Evolutionary conservation across 2,113 vertebrate species (phyloP).

Genomic region (Lichenostomus cassidix): DNA sequence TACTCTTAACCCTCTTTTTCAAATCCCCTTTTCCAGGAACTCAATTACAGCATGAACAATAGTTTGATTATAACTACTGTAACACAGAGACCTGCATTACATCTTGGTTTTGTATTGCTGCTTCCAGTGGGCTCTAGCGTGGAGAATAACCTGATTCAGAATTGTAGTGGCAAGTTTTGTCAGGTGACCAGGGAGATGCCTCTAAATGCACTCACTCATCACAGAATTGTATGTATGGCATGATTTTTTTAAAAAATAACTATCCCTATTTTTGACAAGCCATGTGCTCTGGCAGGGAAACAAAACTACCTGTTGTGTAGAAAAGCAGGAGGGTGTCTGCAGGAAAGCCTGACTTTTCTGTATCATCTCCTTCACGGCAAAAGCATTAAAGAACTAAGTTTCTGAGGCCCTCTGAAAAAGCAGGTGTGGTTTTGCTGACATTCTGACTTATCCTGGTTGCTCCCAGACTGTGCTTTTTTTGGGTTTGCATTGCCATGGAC

Average conservation of each 20-base stretch:
- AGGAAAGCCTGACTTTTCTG: background rate
- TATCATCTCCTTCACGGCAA: background rate
- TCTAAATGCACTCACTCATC: background rate
- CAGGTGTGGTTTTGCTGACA: background rate
- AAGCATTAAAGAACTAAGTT: background rate
- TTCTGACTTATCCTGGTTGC: background rate
- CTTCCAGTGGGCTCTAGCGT: background rate
- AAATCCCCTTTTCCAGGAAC: constrained; percentile 71
- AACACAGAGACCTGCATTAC: background rate
- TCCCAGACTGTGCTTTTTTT: background rate
- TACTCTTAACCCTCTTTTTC: constrained; percentile 63
- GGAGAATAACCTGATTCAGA: background rate
- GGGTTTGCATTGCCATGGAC: background rate
- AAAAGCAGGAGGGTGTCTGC: background rate
- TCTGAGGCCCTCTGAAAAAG: background rate
- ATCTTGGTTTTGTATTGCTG: background rate
- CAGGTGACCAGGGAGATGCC: background rate
- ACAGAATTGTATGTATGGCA: background rate
- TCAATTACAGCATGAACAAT: constrained; percentile 46
- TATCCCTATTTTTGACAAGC: background rate
- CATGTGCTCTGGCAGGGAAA: background rate
- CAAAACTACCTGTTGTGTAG: background rate
- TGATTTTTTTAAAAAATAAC: background rate
- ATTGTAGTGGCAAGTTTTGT: background rate
- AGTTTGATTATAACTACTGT: constrained; percentile 47